phyloP scores from a whole-genome alignment of 2,797 vertebrate species.

The Falco naumanni region DNA sequence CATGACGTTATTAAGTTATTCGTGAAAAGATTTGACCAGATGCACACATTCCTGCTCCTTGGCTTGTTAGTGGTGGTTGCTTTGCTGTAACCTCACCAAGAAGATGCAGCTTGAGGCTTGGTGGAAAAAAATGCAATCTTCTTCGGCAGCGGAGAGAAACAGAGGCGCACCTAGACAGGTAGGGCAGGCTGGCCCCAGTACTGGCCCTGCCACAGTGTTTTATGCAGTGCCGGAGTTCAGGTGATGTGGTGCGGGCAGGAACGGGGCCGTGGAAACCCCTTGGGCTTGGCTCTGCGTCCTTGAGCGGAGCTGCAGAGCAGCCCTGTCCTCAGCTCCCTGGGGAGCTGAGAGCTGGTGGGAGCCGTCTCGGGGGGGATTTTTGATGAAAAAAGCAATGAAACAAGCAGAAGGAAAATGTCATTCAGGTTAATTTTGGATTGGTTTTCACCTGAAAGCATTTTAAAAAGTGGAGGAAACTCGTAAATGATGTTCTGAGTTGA shows the following conservation, averaged over 20 bases:
- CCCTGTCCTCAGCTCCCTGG: background rate
- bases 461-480: background rate
- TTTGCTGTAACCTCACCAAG: background rate
- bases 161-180: background rate
- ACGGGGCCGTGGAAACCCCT: fast-evolving
- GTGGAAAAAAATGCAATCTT: background rate
- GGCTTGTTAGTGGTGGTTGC: background rate
- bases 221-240: background rate
- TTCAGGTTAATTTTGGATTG: background rate
- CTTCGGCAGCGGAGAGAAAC: background rate
- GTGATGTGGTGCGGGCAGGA: background rate
- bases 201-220: fast-evolving
- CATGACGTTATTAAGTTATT: background rate
- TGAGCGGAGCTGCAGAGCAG: background rate
- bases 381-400: background rate
- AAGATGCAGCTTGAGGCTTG: background rate
- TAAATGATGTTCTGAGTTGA: constrained; percentile 18
- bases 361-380: background rate
- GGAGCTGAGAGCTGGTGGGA: background rate
- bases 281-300: background rate
- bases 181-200: background rate
- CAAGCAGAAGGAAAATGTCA: background rate
- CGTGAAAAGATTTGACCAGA: background rate
- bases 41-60: background rate
- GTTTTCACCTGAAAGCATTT: constrained; percentile 16